phyloP scores from a whole-genome alignment of 2,113 vertebrate genomes.

The Pseudopipra pipra region DNA sequence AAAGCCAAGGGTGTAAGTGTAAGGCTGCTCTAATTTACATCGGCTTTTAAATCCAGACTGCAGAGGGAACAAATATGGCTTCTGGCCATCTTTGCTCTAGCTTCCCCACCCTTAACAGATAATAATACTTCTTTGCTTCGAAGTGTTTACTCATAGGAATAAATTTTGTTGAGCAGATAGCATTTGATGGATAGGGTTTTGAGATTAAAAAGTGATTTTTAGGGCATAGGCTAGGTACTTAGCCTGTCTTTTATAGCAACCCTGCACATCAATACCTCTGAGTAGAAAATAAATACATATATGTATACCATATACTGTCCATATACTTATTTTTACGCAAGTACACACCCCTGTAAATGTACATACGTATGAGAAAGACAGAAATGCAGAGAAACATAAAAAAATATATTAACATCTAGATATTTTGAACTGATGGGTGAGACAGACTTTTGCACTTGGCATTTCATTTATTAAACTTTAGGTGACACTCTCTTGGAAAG shows the following conservation, averaged over 20 bases:
- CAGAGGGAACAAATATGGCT: not conserved
- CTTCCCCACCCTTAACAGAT: not conserved
- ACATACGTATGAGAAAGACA: not conserved
- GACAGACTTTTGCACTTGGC: constrained; percentile 3
- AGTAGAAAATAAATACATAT: not conserved
- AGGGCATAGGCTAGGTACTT: not conserved
- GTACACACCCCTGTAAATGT: not conserved
- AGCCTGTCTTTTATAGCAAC: not conserved
- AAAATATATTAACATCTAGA: not conserved
- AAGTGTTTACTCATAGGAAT: not conserved
- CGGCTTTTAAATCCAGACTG: not conserved
- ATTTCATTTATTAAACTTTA: constrained; percentile 67
- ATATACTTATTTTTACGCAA: not conserved
- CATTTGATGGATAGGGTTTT: not conserved
- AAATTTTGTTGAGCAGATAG: not conserved
- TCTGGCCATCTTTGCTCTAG: not conserved
- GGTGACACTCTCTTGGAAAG: constrained; percentile 59
- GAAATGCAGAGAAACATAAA: not conserved
- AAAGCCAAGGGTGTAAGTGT: not conserved
- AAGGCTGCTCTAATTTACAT: not conserved
- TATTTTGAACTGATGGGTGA: not conserved
- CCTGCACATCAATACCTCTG: not conserved
- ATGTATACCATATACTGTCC: not conserved
- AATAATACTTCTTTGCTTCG: not conserved
- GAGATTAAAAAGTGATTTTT: not conserved